phyloP scores from a whole-genome alignment of 1,140 invertebrate species.

The Pseudachorutes palmiensis region DNA sequence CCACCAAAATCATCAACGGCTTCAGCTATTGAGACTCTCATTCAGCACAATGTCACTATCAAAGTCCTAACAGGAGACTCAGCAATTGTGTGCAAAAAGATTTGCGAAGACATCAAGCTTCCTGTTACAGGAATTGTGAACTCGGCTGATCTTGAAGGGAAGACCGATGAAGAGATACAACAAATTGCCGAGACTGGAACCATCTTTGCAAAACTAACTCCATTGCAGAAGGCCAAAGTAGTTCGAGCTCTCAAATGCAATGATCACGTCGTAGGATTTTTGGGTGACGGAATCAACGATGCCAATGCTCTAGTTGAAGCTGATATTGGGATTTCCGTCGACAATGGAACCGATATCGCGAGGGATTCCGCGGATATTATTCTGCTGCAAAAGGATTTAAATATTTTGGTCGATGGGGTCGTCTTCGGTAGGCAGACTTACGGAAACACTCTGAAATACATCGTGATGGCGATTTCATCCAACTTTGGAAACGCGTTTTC shows the following conservation, averaged over 20 bases:
- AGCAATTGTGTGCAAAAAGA: conserved; percentile 20
- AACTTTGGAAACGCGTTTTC: conserved; percentile 27
- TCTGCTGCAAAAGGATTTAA: conserved; percentile 32
- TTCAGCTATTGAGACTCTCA: conserved; percentile 4
- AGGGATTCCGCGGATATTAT: conserved; percentile 37
- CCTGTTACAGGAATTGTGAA: conserved; percentile 8
- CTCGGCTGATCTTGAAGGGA: conserved; percentile 7
- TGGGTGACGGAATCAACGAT: conserved; percentile 39
- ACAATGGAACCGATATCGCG: conserved; percentile 35
- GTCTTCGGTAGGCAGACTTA: conserved; percentile 19
- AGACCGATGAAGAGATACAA: background rate
- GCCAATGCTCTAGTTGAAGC: conserved; percentile 32
- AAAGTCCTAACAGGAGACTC: conserved; percentile 26
- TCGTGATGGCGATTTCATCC: conserved; percentile 24
- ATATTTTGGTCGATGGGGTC: conserved; percentile 22
- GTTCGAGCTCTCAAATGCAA: conserved; percentile 19
- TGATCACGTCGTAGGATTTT: conserved; percentile 34
- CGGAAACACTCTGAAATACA: conserved; percentile 27
- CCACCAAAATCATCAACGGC: conserved; percentile 18
- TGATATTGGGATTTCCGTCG: conserved; percentile 37
- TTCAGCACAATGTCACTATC: conserved; percentile 19
- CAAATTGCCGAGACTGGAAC: conserved; percentile 15
- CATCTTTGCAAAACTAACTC: conserved; percentile 29
- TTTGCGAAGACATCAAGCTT: conserved; percentile 23
- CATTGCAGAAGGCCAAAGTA: conserved; percentile 27